Base-by-base conservation (phyloP, 2,888 invertebrate genomes). In the Leptodirus hochenwartii region DNA sequence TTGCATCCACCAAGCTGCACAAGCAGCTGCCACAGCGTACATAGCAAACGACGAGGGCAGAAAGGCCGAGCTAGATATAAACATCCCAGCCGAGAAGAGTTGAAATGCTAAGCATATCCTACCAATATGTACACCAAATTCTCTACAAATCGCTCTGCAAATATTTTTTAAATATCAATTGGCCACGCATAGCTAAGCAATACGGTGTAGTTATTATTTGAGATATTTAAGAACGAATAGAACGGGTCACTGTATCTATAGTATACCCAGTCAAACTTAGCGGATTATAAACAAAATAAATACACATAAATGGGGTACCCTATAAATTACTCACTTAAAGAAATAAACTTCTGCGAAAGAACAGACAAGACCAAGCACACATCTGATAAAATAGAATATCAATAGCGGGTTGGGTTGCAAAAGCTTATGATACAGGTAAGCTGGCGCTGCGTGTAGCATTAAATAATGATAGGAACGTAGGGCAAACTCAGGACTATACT, bases 31-130 rank as follows among this genome's bases (percentile, higher is more conserved):
- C 27, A 74, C 74, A 46, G 88, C 67, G 43, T 85, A 84, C 74
- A 82, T 80, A 34, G 91, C 81, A 66, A 95, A 96, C n/a, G 85
- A 77, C 4, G 90, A 87, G 1, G 98, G 98, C 35, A 99, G 57
- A 58, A 87, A 77, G 2, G 95, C 87, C 2, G 87, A 70, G 39
- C 75, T 68, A 2, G 82, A 69, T 15, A 84, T 76, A 55, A 85
- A 96, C 77, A 85, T 77, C 27, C 96, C 98, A 1, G 88, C 75
- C 31, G 87, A 78, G 35, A 90, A 74, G 11, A 91, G 51, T 25
- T 79, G 68, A 45, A 88, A 74, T 12, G 69, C 68, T 22, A 88
- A 60, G 59, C 81, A 79, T 27, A 90, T 59, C 14, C 90, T 69
- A 1, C 82, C 90, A 34, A 88, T 76, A 45, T 88, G 81, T 25